phyloP scores from a whole-genome alignment of 1,140 invertebrate genomes.

The Chelonus insularis region DNA sequence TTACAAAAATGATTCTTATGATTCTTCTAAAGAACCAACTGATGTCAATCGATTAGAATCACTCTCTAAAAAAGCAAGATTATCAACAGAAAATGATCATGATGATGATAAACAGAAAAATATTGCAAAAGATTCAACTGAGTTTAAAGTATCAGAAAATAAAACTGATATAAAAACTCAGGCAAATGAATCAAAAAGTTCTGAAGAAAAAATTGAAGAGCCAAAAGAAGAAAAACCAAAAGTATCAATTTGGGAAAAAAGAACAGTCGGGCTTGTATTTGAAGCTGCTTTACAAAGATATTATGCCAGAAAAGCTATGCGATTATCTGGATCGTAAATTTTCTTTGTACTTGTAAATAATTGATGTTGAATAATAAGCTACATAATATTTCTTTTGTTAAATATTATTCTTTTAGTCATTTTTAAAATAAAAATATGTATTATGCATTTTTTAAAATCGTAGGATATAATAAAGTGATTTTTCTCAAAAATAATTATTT shows the following conservation, averaged over 20 bases:
- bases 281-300: slow-evolving; percentile 80
- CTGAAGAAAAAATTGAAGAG: slow-evolving; percentile 40
- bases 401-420: too few species aligned
- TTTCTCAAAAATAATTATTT: too few species aligned
- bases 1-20: too few species aligned
- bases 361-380: too few species aligned
- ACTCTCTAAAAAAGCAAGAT: too few species aligned
- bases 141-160: slow-evolving; percentile 37
- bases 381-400: too few species aligned
- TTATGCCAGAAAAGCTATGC: slow-evolving; percentile 71
- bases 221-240: slow-evolving; percentile 31
- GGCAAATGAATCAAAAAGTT: slow-evolving; percentile 31
- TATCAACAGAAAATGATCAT: neutral
- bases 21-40: neutral
- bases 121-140: slow-evolving; percentile 31
- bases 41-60: too few species aligned
- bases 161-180: slow-evolving; percentile 43
- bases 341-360: too few species aligned
- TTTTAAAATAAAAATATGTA: too few species aligned
- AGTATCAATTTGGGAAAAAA: slow-evolving; percentile 78
- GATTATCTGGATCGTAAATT: slow-evolving; percentile 37
- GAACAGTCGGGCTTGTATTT: slow-evolving; percentile 80
- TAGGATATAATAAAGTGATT: too few species aligned
- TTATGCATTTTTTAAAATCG: too few species aligned
- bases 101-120: neutral